These are phyloP conservation scores for Cinclus cinclus DNA, from an alignment of 2,113 vertebrate species.

Conservation along the genomic window DNA sequence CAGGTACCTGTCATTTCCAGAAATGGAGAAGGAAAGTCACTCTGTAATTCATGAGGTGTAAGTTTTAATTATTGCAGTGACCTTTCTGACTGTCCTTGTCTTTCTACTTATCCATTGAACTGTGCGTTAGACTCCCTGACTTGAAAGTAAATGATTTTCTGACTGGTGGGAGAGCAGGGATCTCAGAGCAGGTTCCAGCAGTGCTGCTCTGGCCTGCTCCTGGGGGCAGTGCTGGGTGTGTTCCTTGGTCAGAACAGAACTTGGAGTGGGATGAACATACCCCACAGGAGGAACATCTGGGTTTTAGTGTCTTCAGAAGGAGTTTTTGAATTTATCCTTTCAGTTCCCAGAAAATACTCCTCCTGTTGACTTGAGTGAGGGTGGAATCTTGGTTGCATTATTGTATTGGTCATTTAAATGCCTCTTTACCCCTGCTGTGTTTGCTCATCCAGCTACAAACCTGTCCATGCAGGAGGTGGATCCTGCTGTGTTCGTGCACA, in stretches of 20 bases:
- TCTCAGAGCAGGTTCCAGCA: not conserved
- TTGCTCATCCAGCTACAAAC: not conserved
- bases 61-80: constrained; percentile 12
- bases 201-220: not conserved
- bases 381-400: not conserved
- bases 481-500: not conserved
- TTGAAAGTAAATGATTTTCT: not conserved
- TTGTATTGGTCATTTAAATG: not conserved
- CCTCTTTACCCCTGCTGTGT: not conserved
- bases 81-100: not conserved
- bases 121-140: not conserved
- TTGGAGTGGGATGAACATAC: too few species aligned
- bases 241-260: not conserved
- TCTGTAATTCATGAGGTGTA: not conserved
- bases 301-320: not conserved
- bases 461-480: not conserved
- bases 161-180: not conserved
- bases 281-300: not conserved
- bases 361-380: not conserved
- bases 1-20: rapidly evolving
- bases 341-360: not conserved
- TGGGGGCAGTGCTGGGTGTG: not conserved
- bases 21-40: not conserved
- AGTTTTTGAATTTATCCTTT: not conserved
- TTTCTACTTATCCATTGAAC: not conserved